These are phyloP conservation scores for Hartigia nigra DNA, from an alignment of 2,888 invertebrate species.

Conservation along the genomic window DNA sequence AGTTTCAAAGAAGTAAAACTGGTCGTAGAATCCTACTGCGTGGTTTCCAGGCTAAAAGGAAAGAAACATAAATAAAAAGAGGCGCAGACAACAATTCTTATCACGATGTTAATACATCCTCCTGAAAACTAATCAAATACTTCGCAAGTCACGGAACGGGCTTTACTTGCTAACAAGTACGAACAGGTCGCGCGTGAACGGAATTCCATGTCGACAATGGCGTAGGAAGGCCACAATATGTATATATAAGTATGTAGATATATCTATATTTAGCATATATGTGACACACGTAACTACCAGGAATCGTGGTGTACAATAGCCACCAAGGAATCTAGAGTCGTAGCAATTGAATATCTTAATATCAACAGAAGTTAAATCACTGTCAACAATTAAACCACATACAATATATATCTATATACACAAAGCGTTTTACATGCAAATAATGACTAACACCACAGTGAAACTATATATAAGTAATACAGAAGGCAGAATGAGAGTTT, in stretches of 20 bases:
- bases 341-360: background rate
- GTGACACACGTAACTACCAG: background rate
- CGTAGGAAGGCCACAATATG: background rate
- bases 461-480: background rate
- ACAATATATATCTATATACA: no score
- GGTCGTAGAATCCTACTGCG: background rate
- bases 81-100: background rate
- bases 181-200: background rate
- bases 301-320: background rate
- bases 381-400: background rate
- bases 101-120: background rate
- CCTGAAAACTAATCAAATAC: background rate
- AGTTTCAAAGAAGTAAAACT: background rate
- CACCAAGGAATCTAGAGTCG: background rate
- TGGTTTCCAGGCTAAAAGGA: background rate
- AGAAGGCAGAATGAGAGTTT: background rate
- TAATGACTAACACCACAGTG: background rate
- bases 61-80: background rate
- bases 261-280: background rate
- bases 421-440: background rate
- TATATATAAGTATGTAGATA: background rate
- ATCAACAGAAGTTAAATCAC: background rate
- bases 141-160: background rate
- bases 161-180: background rate
- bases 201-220: background rate